phyloP scores from a whole-genome alignment of 1,140 invertebrate genomes.

The Telenomus remus region DNA sequence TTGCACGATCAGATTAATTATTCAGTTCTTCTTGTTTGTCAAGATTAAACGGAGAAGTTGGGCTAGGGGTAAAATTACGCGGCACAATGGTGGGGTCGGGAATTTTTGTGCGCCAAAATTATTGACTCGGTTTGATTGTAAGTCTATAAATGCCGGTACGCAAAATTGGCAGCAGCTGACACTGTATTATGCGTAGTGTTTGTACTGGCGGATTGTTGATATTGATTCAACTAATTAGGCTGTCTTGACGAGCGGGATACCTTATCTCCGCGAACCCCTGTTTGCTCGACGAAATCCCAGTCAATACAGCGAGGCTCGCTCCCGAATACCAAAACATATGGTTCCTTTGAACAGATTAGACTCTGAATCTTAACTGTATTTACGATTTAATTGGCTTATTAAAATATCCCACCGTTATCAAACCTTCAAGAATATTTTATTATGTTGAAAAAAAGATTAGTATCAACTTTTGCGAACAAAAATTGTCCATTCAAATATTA shows the following conservation, averaged over 20 bases:
- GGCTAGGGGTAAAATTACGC: no score
- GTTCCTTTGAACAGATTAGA: constrained; percentile 21
- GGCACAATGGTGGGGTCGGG: no score
- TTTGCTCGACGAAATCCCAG: constrained; percentile 44
- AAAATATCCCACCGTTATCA: no score
- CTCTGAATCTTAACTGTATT: constrained; percentile 8
- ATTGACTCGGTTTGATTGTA: constrained; percentile 54
- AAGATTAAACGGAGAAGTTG: no score
- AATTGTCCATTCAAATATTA: no score
- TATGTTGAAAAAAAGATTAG: no score
- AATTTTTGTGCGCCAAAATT: constrained; percentile 1
- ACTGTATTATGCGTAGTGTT: constrained; percentile 47
- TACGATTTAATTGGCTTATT: constrained; percentile 7
- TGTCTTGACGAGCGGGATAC: constrained; percentile 52
- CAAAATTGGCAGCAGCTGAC: constrained; percentile 42
- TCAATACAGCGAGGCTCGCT: constrained; percentile 33
- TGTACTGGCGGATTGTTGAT: constrained; percentile 45
- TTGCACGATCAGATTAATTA: no score
- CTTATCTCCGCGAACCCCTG: constrained; percentile 52
- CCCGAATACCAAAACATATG: constrained; percentile 53
- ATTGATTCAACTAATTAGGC: constrained; percentile 59
- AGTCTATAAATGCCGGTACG: constrained; percentile 48
- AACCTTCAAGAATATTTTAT: no score
- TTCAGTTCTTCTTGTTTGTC: no score
- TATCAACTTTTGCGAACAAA: no score